Percentiles rank a stretch among this genome's conserved stretches.
Evolutionary conservation across 2,113 vertebrate species (phyloP).

Genomic region (Apteryx owenii): DNA sequence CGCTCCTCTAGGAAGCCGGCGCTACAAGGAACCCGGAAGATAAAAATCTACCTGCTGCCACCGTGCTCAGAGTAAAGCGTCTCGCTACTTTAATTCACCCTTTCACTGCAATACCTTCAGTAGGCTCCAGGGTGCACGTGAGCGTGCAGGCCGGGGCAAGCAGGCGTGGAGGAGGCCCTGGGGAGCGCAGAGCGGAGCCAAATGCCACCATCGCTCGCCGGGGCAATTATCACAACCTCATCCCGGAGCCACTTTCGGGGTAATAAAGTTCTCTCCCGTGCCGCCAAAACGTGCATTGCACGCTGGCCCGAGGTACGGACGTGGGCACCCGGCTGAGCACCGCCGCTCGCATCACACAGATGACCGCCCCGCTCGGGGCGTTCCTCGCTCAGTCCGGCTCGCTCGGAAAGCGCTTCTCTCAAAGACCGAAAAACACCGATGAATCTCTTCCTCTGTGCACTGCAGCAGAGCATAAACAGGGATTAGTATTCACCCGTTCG

Average conservation of each 20-base stretch:
- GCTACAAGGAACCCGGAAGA: background rate
- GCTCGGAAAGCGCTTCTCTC: background rate
- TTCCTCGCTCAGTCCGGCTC: background rate
- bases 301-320: fast-evolving
- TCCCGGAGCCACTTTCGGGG: background rate
- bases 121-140: fast-evolving
- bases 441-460: background rate
- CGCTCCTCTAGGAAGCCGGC: background rate
- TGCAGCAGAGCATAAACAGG: conserved; percentile 30
- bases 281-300: fast-evolving
- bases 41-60: background rate
- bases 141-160: no score
- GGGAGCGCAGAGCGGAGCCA: background rate
- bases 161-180: background rate
- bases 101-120: background rate
- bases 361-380: no score
- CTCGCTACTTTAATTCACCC: background rate
- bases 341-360: fast-evolving
- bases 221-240: background rate
- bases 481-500: conserved; percentile 50
- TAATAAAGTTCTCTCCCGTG: background rate
- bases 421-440: background rate
- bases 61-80: background rate
- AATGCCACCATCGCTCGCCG: fast-evolving
- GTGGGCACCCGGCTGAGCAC: fast-evolving